Evolutionary conservation across 2,797 vertebrate genomes (phyloP).

Genomic region (Zenarchopterus dispar): DNA sequence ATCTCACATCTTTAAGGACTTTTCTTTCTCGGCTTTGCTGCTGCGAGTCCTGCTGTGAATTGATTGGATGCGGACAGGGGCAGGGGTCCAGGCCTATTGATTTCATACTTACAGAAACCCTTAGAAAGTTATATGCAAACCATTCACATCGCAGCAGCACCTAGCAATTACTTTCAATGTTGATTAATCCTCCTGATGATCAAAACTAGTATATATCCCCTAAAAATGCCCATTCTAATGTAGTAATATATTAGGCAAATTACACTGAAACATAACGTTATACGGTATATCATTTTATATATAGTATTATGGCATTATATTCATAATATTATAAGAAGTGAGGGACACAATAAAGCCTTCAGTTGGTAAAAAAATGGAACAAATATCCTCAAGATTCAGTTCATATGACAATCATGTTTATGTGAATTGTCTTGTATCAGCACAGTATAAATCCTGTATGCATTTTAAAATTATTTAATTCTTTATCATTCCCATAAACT

Average conservation of each 20-base stretch:
- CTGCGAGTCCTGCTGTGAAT: constrained; percentile 56
- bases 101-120: constrained; percentile 26
- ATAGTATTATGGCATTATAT: too few relatives aligned
- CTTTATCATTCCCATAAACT: neutral
- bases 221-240: too few relatives aligned
- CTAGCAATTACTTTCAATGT: too few relatives aligned
- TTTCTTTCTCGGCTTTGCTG: constrained; percentile 58
- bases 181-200: too few relatives aligned
- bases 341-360: neutral
- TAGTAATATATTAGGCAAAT: too few relatives aligned
- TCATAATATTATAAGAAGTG: neutral
- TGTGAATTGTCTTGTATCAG: neutral
- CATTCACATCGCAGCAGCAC: too few relatives aligned
- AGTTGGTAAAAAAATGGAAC: neutral
- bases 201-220: too few relatives aligned
- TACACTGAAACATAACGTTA: too few relatives aligned
- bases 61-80: constrained; percentile 60
- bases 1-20: constrained; percentile 57
- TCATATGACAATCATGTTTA: neutral
- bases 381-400: neutral
- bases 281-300: too few relatives aligned
- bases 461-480: neutral
- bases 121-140: neutral
- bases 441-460: neutral
- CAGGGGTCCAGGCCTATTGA: constrained; percentile 52